Percentiles rank a stretch among this genome's conserved stretches.
phyloP scores from a whole-genome alignment of 2,113 vertebrate genomes.

The Stercorarius parasiticus region DNA sequence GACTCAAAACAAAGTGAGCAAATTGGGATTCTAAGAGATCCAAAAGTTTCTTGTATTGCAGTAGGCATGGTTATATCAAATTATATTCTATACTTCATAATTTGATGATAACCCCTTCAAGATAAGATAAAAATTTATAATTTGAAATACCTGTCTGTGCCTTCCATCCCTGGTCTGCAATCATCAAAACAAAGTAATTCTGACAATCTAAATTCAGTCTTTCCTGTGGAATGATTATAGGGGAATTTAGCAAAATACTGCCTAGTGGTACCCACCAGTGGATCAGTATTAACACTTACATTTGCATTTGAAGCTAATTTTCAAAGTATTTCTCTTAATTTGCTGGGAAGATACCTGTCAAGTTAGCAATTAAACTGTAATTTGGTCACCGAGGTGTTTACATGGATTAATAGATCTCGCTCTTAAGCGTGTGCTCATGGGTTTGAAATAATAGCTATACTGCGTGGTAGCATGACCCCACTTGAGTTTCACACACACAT shows the following conservation, averaged over 20 bases:
- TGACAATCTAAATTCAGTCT: background rate
- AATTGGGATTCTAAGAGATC: background rate
- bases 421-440: slow-evolving; percentile 40
- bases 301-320: slow-evolving; percentile 60
- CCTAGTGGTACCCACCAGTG: slow-evolving; percentile 1
- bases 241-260: slow-evolving; percentile 5
- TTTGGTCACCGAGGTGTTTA: slow-evolving; percentile 72
- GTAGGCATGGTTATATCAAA: background rate
- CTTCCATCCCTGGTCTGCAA: background rate
- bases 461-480: slow-evolving; percentile 71
- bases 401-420: slow-evolving; percentile 68
- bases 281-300: slow-evolving; percentile 44
- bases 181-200: slow-evolving; percentile 19
- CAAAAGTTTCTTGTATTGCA: background rate
- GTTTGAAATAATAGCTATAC: slow-evolving; percentile 75
- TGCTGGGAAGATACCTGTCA: slow-evolving; percentile 57
- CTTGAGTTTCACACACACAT: slow-evolving; percentile 69
- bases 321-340: slow-evolving; percentile 53
- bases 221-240: slow-evolving; percentile 12
- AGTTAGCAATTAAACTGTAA: slow-evolving; percentile 68
- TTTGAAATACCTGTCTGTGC: background rate
- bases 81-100: background rate
- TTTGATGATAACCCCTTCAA: background rate
- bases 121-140: background rate
- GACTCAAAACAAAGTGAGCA: background rate